These are phyloP conservation scores for Procambarus clarkii DNA, from an alignment of 1,140 invertebrate genomes.

Conservation along the genomic window DNA sequence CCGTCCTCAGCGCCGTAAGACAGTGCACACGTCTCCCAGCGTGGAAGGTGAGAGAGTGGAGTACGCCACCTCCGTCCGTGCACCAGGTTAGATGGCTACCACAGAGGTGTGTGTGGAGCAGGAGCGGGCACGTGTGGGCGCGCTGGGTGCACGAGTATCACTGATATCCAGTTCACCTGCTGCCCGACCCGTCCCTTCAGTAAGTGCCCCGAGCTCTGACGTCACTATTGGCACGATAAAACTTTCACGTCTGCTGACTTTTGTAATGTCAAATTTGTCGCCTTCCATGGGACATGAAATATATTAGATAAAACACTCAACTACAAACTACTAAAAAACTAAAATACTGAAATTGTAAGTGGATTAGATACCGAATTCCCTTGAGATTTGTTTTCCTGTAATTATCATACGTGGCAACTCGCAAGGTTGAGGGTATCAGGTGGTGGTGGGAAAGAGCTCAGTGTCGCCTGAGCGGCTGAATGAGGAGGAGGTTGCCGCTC, in stretches of 20 bases:
- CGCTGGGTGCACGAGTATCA: neutral
- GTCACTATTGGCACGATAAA: conserved; percentile 14
- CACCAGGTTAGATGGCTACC: neutral
- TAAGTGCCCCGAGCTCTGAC: neutral
- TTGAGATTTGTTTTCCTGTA: neutral
- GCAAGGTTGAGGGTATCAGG: neutral
- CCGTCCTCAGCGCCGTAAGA: neutral
- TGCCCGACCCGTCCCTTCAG: neutral
- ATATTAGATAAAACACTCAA: neutral
- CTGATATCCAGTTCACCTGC: conserved; percentile 15
- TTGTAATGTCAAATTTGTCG: neutral
- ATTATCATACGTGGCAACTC: neutral
- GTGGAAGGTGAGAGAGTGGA: neutral
- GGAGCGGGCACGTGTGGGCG: neutral
- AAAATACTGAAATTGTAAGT: neutral
- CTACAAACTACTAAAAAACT: neutral
- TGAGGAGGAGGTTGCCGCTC: neutral
- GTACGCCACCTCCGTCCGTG: neutral
- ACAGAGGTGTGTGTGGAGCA: neutral
- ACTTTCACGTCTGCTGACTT: conserved; percentile 19
- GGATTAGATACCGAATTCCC: neutral
- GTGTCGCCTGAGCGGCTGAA: neutral
- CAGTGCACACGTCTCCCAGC: neutral
- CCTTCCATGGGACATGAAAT: neutral
- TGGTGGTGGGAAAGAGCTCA: neutral